These are phyloP conservation scores for Chauna torquata DNA, from an alignment of 2,113 vertebrate genomes.

Conservation along the genomic window DNA sequence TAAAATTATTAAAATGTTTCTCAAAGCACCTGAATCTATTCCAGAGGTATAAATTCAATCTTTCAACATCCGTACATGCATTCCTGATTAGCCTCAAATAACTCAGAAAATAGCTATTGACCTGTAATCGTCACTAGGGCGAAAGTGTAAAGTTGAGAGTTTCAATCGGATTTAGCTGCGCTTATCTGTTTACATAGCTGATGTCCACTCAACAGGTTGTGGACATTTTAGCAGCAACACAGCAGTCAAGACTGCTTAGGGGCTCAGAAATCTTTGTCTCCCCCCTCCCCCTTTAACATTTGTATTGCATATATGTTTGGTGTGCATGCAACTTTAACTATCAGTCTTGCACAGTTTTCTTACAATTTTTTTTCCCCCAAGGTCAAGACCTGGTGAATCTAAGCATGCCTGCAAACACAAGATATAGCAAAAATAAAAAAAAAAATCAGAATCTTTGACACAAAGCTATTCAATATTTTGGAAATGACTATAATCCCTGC, in stretches of 20 bases:
- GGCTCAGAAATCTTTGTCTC: slow-evolving; percentile 16
- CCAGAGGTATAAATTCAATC: slow-evolving; percentile 21
- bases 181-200: slow-evolving; percentile 71
- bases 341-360: background rate
- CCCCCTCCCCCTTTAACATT: background rate
- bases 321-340: background rate
- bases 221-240: slow-evolving; percentile 57
- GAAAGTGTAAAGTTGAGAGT: slow-evolving; percentile 73
- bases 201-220: slow-evolving; percentile 36
- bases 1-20: too few relatives aligned
- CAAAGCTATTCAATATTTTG: background rate
- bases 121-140: slow-evolving; percentile 58
- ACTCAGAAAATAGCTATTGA: slow-evolving; percentile 71
- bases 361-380: background rate
- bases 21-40: slow-evolving; percentile 11
- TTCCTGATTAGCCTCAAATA: slow-evolving; percentile 67
- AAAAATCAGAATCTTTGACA: background rate
- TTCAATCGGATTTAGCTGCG: slow-evolving; percentile 79
- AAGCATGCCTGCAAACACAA: background rate
- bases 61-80: slow-evolving; percentile 64
- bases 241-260: background rate
- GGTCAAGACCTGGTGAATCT: background rate
- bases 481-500: background rate
- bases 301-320: background rate
- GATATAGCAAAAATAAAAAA: background rate